A percentile compares a stretch with the other conserved stretches of the same genome.
Conservation (phyloP, 2,797 vertebrate species). For the Catharus ustulatus region DNA sequence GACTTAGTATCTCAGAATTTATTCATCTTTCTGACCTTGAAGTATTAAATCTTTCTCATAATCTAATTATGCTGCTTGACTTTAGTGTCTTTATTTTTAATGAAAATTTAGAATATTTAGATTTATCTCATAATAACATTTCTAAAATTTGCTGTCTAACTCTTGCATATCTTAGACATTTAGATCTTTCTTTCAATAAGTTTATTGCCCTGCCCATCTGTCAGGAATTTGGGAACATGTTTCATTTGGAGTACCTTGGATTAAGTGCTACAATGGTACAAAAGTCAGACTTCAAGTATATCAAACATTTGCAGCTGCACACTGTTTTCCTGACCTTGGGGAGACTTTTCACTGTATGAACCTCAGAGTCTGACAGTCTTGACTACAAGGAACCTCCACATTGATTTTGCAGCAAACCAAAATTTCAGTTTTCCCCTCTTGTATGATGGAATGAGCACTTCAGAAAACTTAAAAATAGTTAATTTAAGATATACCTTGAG, state of each 20-base stretch:
- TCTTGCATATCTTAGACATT: slow-evolving; percentile 72
- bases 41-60: slow-evolving; percentile 82
- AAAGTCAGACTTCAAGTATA: slow-evolving; percentile 75
- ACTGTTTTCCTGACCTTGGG: slow-evolving; percentile 67
- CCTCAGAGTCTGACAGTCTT: slow-evolving; percentile 73
- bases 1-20: slow-evolving; percentile 79
- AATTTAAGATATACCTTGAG: slow-evolving; percentile 62
- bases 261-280: slow-evolving; percentile 75
- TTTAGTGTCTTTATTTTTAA: slow-evolving; percentile 76
- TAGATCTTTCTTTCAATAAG: slow-evolving; percentile 83
- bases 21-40: slow-evolving; percentile 61
- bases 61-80: slow-evolving; percentile 75
- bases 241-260: slow-evolving; percentile 75
- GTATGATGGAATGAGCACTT: slow-evolving; percentile 72
- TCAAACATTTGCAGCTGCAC: slow-evolving; percentile 68
- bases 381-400: slow-evolving; percentile 72
- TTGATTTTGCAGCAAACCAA: slow-evolving; percentile 45
- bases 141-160: slow-evolving; percentile 73
- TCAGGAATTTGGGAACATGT: slow-evolving; percentile 70
- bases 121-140: slow-evolving; percentile 85
- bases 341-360: slow-evolving; percentile 70
- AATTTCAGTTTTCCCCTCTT: slow-evolving; percentile 55
- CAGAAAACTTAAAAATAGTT: slow-evolving; percentile 78
- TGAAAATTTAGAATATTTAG: slow-evolving; percentile 77
- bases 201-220: slow-evolving; percentile 76